phyloP scores from a whole-genome alignment of 2,797 vertebrate species.

The Pantherophis vulpinus region DNA sequence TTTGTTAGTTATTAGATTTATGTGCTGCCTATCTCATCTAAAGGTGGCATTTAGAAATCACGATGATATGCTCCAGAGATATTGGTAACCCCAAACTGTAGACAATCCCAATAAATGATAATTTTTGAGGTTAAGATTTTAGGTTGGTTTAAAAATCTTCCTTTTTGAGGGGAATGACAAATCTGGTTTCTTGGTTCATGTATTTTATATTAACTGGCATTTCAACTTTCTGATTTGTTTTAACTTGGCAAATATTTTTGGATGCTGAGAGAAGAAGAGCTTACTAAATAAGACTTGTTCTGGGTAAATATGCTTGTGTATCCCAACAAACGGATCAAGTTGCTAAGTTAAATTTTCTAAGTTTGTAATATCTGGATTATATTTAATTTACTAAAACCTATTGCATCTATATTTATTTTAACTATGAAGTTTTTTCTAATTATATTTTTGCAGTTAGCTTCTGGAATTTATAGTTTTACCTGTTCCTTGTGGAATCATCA shows the following conservation, averaged over 20 bases:
- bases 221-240: background rate
- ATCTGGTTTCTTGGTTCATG: background rate
- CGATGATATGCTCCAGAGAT: background rate
- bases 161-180: background rate
- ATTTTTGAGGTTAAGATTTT: background rate
- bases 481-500: constrained; percentile 98
- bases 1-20: background rate
- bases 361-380: background rate
- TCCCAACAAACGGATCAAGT: background rate
- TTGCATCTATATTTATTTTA: background rate
- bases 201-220: background rate
- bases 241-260: background rate
- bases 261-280: background rate
- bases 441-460: constrained; percentile 82
- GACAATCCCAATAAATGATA: background rate
- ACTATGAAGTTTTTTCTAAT: background rate
- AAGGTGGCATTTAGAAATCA: background rate
- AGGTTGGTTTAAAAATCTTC: background rate
- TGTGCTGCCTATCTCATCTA: background rate
- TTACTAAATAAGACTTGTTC: background rate
- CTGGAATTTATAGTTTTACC: constrained; percentile 92
- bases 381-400: background rate
- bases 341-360: background rate
- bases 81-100: background rate
- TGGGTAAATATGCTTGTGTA: background rate